Evolutionary conservation across 2,113 vertebrate species (phyloP).

Genomic region (Grus americana): DNA sequence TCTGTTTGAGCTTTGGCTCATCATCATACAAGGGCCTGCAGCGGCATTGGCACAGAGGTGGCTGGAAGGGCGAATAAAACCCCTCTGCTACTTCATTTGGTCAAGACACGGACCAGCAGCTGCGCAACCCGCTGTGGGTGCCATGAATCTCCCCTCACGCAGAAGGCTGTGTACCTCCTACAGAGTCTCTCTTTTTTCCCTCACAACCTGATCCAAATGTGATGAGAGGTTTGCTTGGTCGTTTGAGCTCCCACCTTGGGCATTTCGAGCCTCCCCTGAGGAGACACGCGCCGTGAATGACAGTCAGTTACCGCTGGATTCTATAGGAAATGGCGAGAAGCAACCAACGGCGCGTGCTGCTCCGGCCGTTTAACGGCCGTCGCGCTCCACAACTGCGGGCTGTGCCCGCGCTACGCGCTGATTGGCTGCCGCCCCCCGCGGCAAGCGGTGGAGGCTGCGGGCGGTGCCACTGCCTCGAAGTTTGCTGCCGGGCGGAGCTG

Average conservation of each 20-base stretch:
- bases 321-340: accelerated
- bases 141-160: accelerated
- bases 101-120: neutral
- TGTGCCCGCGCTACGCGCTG: neutral
- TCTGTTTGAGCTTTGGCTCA: neutral
- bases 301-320: accelerated
- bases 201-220: accelerated
- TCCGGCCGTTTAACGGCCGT: neutral
- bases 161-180: accelerated
- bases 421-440: neutral
- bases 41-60: accelerated
- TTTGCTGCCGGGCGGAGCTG: neutral
- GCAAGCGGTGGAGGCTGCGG: neutral
- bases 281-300: accelerated
- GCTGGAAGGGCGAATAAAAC: neutral
- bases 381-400: neutral
- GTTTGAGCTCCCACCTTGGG: no score
- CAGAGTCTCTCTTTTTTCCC: neutral
- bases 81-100: accelerated
- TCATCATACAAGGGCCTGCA: accelerated
- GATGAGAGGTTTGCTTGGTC: accelerated
- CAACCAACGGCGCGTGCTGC: neutral
- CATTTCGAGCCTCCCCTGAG: neutral
- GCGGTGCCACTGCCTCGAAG: neutral
- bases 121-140: neutral